A percentile compares a stretch with the other conserved stretches of the same genome.
Conservation (phyloP, 2,797 vertebrate species). For the Balearica regulorum region DNA sequence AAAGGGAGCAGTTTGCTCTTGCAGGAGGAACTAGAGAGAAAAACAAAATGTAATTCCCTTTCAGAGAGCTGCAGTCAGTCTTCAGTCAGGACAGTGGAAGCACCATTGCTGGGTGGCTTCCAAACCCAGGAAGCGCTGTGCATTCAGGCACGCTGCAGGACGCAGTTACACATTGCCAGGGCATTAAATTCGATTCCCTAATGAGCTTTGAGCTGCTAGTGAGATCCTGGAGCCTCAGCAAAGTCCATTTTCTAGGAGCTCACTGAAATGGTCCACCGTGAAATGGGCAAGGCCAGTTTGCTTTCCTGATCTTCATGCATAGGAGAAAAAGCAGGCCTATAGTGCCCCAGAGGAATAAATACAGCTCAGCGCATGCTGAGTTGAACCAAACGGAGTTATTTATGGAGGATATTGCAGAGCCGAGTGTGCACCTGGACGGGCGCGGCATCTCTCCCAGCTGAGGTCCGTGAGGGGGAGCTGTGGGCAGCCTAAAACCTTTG, state of each 20-base stretch:
- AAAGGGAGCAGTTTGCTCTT: background rate
- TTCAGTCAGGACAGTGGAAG: accelerated
- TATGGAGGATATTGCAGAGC: background rate
- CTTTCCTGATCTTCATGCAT: background rate
- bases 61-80: background rate
- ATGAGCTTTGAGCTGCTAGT: background rate
- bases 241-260: background rate
- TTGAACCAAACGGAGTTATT: background rate
- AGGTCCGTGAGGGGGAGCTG: background rate
- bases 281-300: accelerated
- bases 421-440: accelerated
- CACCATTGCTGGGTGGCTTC: background rate
- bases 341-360: background rate
- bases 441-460: accelerated
- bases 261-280: background rate
- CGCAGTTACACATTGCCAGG: background rate
- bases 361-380: accelerated
- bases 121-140: accelerated
- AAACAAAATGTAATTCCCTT: background rate
- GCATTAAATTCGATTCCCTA: background rate
- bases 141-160: background rate
- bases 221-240: background rate
- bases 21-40: background rate
- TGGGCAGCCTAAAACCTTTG: background rate
- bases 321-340: background rate